These are phyloP conservation scores for Marcusenius ussheri DNA, from an alignment of 2,113 vertebrate genomes.

Conservation along the genomic window DNA sequence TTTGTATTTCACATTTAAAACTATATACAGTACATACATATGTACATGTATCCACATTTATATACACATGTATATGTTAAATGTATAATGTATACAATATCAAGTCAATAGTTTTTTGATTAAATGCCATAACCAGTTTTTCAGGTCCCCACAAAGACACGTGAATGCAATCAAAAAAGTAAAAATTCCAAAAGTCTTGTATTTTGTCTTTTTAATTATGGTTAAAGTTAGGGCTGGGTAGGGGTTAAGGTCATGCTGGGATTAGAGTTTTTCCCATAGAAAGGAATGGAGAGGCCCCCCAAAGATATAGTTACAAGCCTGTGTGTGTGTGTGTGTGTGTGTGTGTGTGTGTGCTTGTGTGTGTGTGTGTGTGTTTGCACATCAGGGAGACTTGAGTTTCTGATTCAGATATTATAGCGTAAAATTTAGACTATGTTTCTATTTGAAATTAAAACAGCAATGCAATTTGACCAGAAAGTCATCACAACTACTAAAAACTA, in stretches of 20 bases:
- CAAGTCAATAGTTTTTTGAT: too few relatives aligned
- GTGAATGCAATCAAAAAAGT: too few relatives aligned
- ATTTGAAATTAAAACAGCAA: conserved; percentile 64
- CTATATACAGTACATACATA: not conserved
- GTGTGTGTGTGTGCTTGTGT: not conserved
- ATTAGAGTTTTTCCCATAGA: not conserved
- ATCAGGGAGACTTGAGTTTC: not conserved
- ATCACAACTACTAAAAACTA: not conserved
- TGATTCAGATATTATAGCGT: conserved; percentile 52
- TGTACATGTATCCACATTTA: not conserved
- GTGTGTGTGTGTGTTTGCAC: not conserved
- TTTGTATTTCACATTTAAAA: not conserved
- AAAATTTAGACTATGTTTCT: conserved; percentile 56
- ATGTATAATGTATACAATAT: too few relatives aligned
- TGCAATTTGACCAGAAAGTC: conserved; percentile 51
- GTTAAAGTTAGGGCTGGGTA: too few relatives aligned
- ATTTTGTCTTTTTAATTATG: too few relatives aligned
- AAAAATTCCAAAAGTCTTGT: too few relatives aligned
- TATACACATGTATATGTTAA: too few relatives aligned
- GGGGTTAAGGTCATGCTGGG: too few relatives aligned
- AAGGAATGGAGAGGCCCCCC: not conserved
- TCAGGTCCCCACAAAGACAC: too few relatives aligned
- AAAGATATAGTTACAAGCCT: too few relatives aligned
- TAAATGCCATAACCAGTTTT: not conserved
- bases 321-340: too few relatives aligned